phyloP scores from a whole-genome alignment of 2,113 vertebrate species.

The Ceuthmochares aereus region DNA sequence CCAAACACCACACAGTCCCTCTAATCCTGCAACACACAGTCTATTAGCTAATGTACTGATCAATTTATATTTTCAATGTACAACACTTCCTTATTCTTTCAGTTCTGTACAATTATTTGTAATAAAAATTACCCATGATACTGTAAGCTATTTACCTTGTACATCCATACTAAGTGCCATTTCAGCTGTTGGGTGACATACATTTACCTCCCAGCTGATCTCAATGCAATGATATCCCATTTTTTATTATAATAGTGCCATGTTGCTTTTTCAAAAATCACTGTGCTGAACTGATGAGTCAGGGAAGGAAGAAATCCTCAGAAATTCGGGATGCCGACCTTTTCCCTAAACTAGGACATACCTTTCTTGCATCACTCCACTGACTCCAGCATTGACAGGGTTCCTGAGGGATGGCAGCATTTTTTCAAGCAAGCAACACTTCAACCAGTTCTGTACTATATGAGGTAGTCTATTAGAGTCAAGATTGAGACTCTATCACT shows the following conservation, averaged over 20 bases:
- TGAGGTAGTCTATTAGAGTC: neutral
- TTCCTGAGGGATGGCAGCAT: neutral
- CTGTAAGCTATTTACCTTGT: neutral
- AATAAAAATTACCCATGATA: neutral
- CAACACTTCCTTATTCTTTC: neutral
- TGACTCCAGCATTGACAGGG: neutral
- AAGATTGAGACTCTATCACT: neutral
- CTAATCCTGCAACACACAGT: neutral
- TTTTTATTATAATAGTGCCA: neutral
- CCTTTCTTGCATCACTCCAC: neutral
- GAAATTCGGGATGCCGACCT: neutral
- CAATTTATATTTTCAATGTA: neutral
- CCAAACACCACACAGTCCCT: rapidly evolving
- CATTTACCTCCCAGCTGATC: neutral
- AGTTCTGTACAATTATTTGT: neutral
- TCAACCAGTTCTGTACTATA: neutral
- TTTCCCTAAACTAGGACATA: neutral
- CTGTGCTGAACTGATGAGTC: neutral
- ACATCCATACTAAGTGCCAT: neutral
- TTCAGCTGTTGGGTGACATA: neutral
- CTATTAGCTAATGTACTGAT: neutral
- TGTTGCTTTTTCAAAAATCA: neutral
- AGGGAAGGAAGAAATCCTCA: neutral
- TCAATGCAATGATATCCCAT: neutral
- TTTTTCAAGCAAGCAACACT: neutral